phyloP scores from a whole-genome alignment of 2,888 invertebrate species.

The Thecophora atra region DNA sequence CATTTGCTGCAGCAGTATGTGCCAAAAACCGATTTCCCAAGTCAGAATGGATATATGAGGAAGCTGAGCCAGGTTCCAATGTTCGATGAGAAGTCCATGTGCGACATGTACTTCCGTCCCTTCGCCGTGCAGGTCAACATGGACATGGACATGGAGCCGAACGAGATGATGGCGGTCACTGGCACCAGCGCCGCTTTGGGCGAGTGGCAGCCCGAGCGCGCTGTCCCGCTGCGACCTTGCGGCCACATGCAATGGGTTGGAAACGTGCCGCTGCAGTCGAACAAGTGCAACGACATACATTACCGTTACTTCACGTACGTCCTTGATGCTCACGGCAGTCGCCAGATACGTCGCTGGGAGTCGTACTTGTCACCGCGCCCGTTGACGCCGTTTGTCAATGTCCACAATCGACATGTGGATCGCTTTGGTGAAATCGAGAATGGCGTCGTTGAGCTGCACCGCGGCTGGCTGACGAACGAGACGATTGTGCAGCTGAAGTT shows the following conservation, averaged over 20 bases:
- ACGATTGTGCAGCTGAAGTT: slow-evolving; percentile 82
- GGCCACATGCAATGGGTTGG: slow-evolving; percentile 70
- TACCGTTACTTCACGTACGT: slow-evolving; percentile 62
- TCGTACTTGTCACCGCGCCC: slow-evolving; percentile 68
- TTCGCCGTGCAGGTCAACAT: slow-evolving; percentile 63
- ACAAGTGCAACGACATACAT: slow-evolving; percentile 69
- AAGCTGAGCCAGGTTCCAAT: slow-evolving; percentile 10
- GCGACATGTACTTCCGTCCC: slow-evolving; percentile 49
- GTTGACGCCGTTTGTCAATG: slow-evolving; percentile 41
- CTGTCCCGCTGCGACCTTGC: slow-evolving; percentile 64
- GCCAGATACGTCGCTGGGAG: slow-evolving; percentile 63
- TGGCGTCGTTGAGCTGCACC: slow-evolving; percentile 9
- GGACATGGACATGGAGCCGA: slow-evolving; percentile 68
- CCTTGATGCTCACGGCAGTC: slow-evolving; percentile 55
- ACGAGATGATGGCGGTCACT: slow-evolving; percentile 76
- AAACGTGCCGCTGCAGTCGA: slow-evolving; percentile 70
- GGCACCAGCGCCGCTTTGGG: slow-evolving; percentile 77
- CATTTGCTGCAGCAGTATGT: slow-evolving; percentile 50
- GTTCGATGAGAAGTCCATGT: slow-evolving; percentile 36
- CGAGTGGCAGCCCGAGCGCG: slow-evolving; percentile 74
- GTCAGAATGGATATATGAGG: slow-evolving; percentile 2
- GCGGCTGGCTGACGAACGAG: slow-evolving; percentile 86
- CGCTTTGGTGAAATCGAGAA: slow-evolving; percentile 41
- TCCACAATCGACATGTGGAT: slow-evolving; percentile 35
- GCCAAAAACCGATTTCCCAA: slow-evolving; percentile 10